Percentiles rank a stretch among this genome's conserved stretches.
Evolutionary conservation across 2,113 vertebrate genomes (phyloP).

Genomic region (Garra rufa): DNA sequence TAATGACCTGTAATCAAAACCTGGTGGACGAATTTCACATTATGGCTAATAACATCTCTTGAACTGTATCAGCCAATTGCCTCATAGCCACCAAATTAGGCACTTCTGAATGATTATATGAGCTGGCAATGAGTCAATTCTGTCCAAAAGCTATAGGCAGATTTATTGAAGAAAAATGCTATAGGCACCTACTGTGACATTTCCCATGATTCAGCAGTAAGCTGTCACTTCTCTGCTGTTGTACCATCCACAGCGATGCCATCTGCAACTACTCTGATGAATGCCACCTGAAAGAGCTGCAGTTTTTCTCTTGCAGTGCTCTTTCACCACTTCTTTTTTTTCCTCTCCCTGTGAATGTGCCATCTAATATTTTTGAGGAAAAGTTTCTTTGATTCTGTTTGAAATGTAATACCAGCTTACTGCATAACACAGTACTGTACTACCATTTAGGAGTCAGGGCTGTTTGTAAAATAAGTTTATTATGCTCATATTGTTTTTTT

Average conservation of each 20-base stretch:
- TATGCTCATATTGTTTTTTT: too few species aligned
- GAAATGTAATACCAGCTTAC: neutral
- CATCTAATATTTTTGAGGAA: neutral
- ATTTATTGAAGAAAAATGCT: conserved; percentile 22
- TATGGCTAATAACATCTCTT: neutral
- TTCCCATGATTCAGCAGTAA: conserved; percentile 46
- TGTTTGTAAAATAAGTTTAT: neutral
- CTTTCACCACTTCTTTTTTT: neutral
- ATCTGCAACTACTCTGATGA: conserved; percentile 39
- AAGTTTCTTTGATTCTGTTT: neutral
- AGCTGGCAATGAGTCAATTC: neutral
- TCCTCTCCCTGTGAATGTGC: neutral
- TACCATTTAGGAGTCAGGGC: neutral
- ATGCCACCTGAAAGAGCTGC: neutral
- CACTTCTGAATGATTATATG: neutral
- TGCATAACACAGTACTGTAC: neutral
- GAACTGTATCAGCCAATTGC: neutral
- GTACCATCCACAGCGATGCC: conserved; percentile 59
- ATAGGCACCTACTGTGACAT: conserved; percentile 6
- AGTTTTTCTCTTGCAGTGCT: neutral
- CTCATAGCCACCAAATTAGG: neutral
- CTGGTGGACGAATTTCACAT: neutral
- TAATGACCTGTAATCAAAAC: neutral
- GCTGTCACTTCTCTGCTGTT: conserved; percentile 60
- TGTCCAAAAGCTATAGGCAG: conserved; percentile 7